These are phyloP conservation scores for Centrocercus urophasianus DNA, from an alignment of 2,113 vertebrate species.

Conservation along the genomic window DNA sequence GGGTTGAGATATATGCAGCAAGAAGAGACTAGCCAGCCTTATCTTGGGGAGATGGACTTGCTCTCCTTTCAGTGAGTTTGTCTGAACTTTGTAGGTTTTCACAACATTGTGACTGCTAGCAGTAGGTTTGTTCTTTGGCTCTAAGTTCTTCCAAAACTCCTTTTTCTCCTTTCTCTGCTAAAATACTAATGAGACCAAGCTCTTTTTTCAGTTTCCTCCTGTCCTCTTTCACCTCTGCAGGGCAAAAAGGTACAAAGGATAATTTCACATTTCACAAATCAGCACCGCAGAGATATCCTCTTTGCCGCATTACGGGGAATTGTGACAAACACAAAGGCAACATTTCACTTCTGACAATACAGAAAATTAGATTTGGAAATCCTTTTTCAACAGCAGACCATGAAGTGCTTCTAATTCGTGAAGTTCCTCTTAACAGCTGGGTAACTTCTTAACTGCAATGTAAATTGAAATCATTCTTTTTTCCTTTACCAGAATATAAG, in stretches of 20 bases:
- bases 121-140: not conserved
- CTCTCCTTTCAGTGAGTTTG: not conserved
- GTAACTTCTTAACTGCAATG: not conserved
- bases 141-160: not conserved
- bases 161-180: not conserved
- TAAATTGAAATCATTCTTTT: not conserved
- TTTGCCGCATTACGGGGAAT: not conserved
- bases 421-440: not conserved
- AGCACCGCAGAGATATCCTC: not conserved
- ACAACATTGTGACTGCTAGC: not conserved
- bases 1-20: not conserved
- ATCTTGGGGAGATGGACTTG: not conserved
- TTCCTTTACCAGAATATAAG: not conserved
- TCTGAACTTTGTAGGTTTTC: not conserved
- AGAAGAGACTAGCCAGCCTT: not conserved
- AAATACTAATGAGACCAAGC: not conserved
- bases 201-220: not conserved
- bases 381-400: not conserved
- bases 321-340: conserved; percentile 2
- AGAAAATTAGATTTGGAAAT: conserved; percentile 45
- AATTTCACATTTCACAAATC: not conserved
- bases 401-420: conserved; percentile 7
- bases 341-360: conserved; percentile 24
- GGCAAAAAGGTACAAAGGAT: conserved; percentile 28
- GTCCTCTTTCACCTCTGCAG: not conserved